Conservation (phyloP, 2,888 invertebrate species). For the Bibio marci region DNA sequence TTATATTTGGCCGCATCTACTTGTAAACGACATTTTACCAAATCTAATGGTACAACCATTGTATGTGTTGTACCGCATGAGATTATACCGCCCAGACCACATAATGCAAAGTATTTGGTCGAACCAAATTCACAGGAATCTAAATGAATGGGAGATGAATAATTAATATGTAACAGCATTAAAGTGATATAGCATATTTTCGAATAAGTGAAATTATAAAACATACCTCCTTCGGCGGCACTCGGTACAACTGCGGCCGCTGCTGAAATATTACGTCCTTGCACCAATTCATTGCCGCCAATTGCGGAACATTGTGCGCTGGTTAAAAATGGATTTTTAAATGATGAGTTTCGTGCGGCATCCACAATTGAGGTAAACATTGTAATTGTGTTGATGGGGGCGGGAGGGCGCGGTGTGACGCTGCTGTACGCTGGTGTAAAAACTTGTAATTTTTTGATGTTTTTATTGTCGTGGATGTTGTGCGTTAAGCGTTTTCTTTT, state of each 20-base stretch:
- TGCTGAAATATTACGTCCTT: slow-evolving; percentile 23
- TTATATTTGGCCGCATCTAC: slow-evolving; percentile 89
- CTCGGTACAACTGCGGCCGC: slow-evolving; percentile 13
- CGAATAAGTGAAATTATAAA: neutral
- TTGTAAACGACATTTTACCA: slow-evolving; percentile 88
- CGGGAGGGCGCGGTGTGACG: too few relatives aligned
- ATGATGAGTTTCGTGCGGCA: slow-evolving; percentile 42
- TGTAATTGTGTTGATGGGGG: slow-evolving; percentile 17
- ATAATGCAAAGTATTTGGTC: slow-evolving; percentile 72
- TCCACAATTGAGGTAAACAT: slow-evolving; percentile 45
- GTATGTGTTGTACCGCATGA: slow-evolving; percentile 37
- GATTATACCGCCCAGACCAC: slow-evolving; percentile 73
- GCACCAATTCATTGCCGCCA: slow-evolving; percentile 9
- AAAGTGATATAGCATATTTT: neutral
- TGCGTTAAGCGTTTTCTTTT: too few relatives aligned
- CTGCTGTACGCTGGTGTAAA: too few relatives aligned
- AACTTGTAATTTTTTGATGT: too few relatives aligned
- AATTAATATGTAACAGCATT: slow-evolving; percentile 26
- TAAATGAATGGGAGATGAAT: slow-evolving; percentile 11
- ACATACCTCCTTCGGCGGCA: slow-evolving; percentile 19
- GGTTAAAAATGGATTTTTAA: slow-evolving; percentile 40
- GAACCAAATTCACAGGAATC: slow-evolving; percentile 85
- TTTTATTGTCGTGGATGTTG: too few relatives aligned
- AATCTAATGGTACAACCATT: slow-evolving; percentile 80
- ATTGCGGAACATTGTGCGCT: slow-evolving; percentile 32